Base-by-base conservation (phyloP, 92 coral and sea anemone species). In the Hydrozoanthus gracilis region DNA sequence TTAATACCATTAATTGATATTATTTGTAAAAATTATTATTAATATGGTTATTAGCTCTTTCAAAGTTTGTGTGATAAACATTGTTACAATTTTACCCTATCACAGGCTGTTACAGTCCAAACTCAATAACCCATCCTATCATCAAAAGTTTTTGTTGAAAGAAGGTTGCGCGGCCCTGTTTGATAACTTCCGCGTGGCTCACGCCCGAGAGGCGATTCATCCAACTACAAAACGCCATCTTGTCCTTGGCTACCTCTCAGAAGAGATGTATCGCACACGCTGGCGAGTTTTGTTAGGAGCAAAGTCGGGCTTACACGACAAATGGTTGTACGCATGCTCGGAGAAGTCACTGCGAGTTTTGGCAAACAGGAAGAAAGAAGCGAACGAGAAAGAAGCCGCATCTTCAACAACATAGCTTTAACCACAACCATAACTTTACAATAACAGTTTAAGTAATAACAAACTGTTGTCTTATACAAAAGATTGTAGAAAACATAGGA, bases 291-390 rank as follows among this genome's bases (percentile, higher is more conserved):
- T 75, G 65, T 0, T 50, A 11, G 65, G 65, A 17, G 39, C 50
- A n/a, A 75, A 75, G 15, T 75, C 79, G 3, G 62, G 46, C 5
- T 51, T 75, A 15, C 62, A 75, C 7, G 65, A 75, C 14, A 75
- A 15, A 12, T 75, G 65, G 79, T 64, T 75, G 15, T 51, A 75
- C n/a, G 79, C 60, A 51, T 48, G 58, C 47, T 75, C 79, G n/a
- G 27, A 16, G 18, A 51, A 75, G 7, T 16, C 62, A 15, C 58
- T 75, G 45, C n/a, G 39, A 16, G 35, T 49, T 16, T 54, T 49
- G 7, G 79, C 79, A 2, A 17, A 50, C 46, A 76, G 65, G 20
- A 27, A 14, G 20, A 10, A 67, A 27, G 3, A 27, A 27, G 20
- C 44, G 0, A 67, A 5, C 7, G 10, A 73, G 27, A 73, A 67